Evolutionary conservation across 1,140 invertebrate species (phyloP).

Genomic region (Brachionus plicatilis): DNA sequence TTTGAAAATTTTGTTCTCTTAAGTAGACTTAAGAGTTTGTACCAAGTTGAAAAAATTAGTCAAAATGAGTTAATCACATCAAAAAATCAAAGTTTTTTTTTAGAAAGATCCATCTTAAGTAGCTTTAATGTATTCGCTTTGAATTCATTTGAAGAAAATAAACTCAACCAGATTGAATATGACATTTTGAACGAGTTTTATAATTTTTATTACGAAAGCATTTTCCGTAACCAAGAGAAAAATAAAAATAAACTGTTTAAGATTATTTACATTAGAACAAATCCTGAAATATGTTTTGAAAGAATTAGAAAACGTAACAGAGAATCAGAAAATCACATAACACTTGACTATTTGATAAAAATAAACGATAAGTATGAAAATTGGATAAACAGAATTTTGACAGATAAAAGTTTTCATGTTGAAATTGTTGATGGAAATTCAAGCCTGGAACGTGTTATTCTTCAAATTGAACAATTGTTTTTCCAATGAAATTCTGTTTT

Average conservation of each 20-base stretch:
- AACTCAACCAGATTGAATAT: conserved; percentile 20
- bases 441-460: neutral
- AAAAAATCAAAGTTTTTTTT: neutral
- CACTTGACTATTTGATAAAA: conserved; percentile 22
- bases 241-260: neutral
- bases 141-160: conserved; percentile 20
- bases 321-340: conserved; percentile 15
- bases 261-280: neutral
- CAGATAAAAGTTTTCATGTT: neutral
- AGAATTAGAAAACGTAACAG: conserved; percentile 13
- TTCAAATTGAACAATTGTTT: neutral
- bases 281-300: conserved; percentile 19
- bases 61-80: neutral
- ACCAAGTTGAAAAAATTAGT: neutral
- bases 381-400: conserved; percentile 4
- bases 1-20: conserved; percentile 36
- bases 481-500: neutral
- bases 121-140: conserved; percentile 29
- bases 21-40: conserved; percentile 28
- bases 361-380: conserved; percentile 19
- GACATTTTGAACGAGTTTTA: conserved; percentile 18
- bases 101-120: conserved; percentile 30
- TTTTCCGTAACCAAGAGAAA: neutral
- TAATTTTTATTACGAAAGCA: neutral
- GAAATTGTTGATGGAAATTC: conserved; percentile 22